Evolutionary conservation across 1,140 invertebrate species (phyloP).

Genomic region (Brachionus calyciflorus): DNA sequence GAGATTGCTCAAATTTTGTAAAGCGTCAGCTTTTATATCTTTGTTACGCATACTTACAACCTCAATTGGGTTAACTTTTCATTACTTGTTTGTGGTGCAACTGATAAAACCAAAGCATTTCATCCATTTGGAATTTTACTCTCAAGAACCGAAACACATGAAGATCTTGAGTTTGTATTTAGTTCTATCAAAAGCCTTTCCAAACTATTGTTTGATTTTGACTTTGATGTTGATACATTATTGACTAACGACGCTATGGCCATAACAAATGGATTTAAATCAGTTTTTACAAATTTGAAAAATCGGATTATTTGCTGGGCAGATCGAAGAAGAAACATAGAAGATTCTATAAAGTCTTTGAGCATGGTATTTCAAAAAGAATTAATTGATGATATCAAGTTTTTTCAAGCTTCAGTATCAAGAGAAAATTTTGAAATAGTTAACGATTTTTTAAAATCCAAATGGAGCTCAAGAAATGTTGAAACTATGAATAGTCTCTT

Average conservation of each 20-base stretch:
- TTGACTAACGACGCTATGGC: constrained; percentile 1
- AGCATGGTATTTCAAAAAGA: too few relatives aligned
- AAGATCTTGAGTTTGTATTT: constrained; percentile 1
- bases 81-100: neutral
- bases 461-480: neutral
- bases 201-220: neutral
- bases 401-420: too few relatives aligned
- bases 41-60: neutral
- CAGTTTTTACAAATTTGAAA: neutral
- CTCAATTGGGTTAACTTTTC: neutral
- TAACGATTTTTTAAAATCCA: neutral
- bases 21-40: too few relatives aligned
- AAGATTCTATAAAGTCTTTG: neutral
- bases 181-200: neutral
- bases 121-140: neutral
- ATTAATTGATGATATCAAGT: too few relatives aligned
- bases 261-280: constrained; percentile 18
- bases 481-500: neutral
- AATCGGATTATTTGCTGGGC: constrained; percentile 6
- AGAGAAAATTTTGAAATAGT: neutral
- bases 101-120: neutral
- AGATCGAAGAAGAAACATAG: neutral
- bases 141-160: neutral
- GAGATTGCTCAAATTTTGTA: too few relatives aligned
- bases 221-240: constrained; percentile 6